A percentile compares a stretch with the other conserved stretches of the same genome.
Evolutionary conservation across 1,140 invertebrate genomes (phyloP).

Genomic region (Riptortus pedestris): DNA sequence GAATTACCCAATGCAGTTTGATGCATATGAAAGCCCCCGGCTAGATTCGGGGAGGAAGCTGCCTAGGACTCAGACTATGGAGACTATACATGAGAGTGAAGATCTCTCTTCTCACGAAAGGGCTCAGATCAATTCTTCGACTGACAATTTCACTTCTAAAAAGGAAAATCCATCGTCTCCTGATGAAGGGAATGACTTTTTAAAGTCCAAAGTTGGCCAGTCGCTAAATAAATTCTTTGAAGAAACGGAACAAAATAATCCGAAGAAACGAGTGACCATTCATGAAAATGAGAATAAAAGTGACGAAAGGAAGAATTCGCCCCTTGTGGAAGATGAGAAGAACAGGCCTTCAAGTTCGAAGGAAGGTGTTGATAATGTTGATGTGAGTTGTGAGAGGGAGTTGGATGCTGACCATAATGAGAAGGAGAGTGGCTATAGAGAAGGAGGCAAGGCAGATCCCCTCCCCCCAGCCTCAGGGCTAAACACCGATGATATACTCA

Average conservation of each 20-base stretch:
- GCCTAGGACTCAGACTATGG: slow-evolving; percentile 10
- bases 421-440: too few relatives aligned
- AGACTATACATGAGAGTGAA: slow-evolving; percentile 10
- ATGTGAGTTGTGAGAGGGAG: too few relatives aligned
- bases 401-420: too few relatives aligned
- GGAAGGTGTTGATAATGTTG: too few relatives aligned
- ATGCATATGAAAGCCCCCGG: slow-evolving; percentile 14
- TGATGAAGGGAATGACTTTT: not conserved
- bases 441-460: too few relatives aligned
- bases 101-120: not conserved
- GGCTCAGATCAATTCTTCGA: not conserved
- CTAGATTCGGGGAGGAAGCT: slow-evolving; percentile 9
- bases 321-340: too few relatives aligned
- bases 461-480: too few relatives aligned
- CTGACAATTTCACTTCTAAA: not conserved
- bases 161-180: not conserved
- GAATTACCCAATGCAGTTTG: slow-evolving; percentile 2
- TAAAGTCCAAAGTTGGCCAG: slow-evolving; percentile 22
- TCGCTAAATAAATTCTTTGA: slow-evolving; percentile 20
- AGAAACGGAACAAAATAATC: not conserved
- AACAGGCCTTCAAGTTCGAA: too few relatives aligned
- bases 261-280: slow-evolving; percentile 14
- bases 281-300: slow-evolving; percentile 3
- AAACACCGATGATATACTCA: slow-evolving; percentile 24
- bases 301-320: slow-evolving; percentile 13